Evolutionary conservation across 92 coral and sea anemone species (phyloP), one percentile per base, ranked within the genome.

Genomic region (Chrysogorgia sp.): DNA sequence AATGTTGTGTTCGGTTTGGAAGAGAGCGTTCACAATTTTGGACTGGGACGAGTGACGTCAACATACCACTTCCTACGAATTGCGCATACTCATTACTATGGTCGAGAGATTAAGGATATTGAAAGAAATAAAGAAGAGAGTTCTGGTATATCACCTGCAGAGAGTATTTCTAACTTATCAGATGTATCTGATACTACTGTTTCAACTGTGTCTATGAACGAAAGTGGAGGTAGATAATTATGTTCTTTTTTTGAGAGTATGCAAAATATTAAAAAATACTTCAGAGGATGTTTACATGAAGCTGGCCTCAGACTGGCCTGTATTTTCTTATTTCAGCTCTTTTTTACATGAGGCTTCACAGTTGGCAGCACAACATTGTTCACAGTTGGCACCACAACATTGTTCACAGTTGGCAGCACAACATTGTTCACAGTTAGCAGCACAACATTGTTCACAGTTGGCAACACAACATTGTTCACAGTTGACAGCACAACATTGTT

Each of bases 11-110:
- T 69, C 34, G 98, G 98, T 24, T 87, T 88, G 28, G 96, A 94
- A 47, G 84, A 43, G 62, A 85, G 94, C n/a, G 88, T 91, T 31
- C 81, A 80, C 47, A 94, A 89, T 80, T 87, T 86, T 37, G 91
- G 92, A 20, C 87, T 91, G 22, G 97, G 97, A 32, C 97, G 98
- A 21, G 88, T 91, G 5, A 88, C 98, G 12, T 89, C 98, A n/a
- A 97, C 98, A 1, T 94, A 85, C 61, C 96, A 94, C 83, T 89
- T 91, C 76, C 96, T 94, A 21, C 97, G 92, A 25, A 87, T 94
- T 43, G 93, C 90, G 2, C 98, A 94, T 72, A 94, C 97, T 0
- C 94, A 94, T 75, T 94, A 94, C 58, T 71, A 87, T 59, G 98
- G 98, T 0, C 83, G 92, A 3, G 96, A 94, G 85, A 94, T 94